phyloP scores from a whole-genome alignment of 2,888 invertebrate genomes.

The Poecilobothrus nobilitatus region DNA sequence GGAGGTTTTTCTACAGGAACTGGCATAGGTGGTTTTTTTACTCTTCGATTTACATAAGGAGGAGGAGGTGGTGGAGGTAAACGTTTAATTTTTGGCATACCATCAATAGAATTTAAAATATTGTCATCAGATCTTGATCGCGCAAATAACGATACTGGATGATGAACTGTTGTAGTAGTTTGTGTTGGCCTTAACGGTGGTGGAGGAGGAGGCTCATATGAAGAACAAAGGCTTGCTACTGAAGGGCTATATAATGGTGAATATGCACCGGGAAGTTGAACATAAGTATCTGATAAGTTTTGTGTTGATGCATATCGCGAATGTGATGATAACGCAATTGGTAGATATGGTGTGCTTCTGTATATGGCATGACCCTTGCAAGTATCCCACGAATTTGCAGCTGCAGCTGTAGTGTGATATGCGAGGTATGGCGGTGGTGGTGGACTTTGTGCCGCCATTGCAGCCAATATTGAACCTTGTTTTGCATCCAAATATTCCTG shows the following conservation, averaged over 20 bases:
- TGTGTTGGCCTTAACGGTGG: constrained; percentile 50
- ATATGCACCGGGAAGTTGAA: constrained; percentile 54
- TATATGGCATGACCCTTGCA: constrained; percentile 67
- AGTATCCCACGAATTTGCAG: constrained; percentile 37
- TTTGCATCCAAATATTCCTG: constrained; percentile 88
- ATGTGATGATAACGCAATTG: constrained; percentile 55
- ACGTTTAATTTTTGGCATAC: constrained; percentile 46
- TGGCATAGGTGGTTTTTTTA: constrained; percentile 46
- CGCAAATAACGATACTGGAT: constrained; percentile 48
- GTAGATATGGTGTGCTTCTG: constrained; percentile 72
- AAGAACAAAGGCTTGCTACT: constrained; percentile 55
- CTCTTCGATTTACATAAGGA: constrained; percentile 43
- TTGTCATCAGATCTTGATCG: constrained; percentile 75
- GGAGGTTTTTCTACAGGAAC: constrained; percentile 45
- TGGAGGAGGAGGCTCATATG: constrained; percentile 59
- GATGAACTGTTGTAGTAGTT: constrained; percentile 28
- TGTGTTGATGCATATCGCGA: constrained; percentile 72
- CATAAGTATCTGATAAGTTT: constrained; percentile 67
- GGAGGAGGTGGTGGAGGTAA: constrained; percentile 52
- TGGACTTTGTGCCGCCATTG: constrained; percentile 55
- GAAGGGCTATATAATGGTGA: constrained; percentile 58
- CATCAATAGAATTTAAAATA: constrained; percentile 60
- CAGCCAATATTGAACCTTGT: constrained; percentile 55
- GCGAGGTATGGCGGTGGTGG: constrained; percentile 50
- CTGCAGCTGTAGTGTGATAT: constrained; percentile 42